These are phyloP conservation scores for Daboia siamensis DNA, from an alignment of 2,113 vertebrate genomes.

Conservation along the genomic window DNA sequence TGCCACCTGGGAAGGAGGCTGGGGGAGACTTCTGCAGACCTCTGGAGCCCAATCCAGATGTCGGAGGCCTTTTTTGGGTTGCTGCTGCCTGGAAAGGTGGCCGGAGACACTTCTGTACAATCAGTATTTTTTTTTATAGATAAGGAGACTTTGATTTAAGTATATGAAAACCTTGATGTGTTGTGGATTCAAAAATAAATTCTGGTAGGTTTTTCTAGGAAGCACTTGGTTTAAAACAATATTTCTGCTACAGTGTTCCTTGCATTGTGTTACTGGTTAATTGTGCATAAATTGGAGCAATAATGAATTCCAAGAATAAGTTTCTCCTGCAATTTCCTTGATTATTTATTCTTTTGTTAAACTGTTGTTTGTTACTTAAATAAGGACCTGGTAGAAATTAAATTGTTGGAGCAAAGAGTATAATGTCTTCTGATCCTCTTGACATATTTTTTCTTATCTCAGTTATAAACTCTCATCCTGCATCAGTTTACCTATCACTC, in stretches of 20 bases:
- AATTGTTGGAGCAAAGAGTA: neutral
- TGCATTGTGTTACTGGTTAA: neutral
- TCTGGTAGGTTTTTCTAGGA: neutral
- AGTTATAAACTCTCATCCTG: neutral
- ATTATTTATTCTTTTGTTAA: neutral
- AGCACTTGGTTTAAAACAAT: neutral
- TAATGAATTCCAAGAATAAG: neutral
- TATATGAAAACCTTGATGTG: neutral
- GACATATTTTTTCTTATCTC: neutral
- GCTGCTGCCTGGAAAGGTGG: too few relatives aligned
- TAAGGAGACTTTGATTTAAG: neutral
- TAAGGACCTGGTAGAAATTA: neutral
- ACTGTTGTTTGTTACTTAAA: accelerated
- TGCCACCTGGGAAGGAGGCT: too few relatives aligned
- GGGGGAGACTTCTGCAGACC: too few relatives aligned
- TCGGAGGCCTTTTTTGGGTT: too few relatives aligned
- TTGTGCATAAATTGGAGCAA: neutral
- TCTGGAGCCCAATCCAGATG: too few relatives aligned
- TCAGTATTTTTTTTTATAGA: neutral
- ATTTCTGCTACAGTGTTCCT: neutral
- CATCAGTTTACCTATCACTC: neutral
- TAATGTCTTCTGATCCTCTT: neutral
- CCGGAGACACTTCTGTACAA: neutral
- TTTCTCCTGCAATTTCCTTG: neutral
- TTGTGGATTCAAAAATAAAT: neutral